Conservation (phyloP, 2,113 vertebrate genomes). For the Junco hyemalis region DNA sequence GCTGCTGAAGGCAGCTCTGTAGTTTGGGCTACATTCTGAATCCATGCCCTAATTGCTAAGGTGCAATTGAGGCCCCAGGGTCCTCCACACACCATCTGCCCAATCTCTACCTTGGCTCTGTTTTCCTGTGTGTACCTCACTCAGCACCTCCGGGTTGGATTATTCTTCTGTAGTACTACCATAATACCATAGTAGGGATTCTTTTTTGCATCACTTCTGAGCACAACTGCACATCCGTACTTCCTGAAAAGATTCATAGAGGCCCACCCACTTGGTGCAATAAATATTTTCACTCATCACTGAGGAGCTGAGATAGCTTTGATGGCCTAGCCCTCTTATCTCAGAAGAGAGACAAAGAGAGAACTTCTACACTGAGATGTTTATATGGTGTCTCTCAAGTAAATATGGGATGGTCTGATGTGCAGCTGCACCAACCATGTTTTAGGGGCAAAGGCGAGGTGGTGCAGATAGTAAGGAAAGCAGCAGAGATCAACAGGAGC, state of each 20-base stretch:
- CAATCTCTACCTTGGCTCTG: neutral
- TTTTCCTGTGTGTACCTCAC: neutral
- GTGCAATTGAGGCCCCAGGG: neutral
- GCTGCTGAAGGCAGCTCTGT: neutral
- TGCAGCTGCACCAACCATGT: neutral
- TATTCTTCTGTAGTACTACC: neutral
- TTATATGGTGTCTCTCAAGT: neutral
- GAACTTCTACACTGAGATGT: neutral
- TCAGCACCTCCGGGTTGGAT: neutral
- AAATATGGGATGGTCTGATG: accelerated
- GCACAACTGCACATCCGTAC: accelerated
- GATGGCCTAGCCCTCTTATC: neutral
- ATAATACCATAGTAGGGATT: neutral
- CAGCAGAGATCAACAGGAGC: neutral
- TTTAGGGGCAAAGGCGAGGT: neutral
- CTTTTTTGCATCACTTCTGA: neutral
- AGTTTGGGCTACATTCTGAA: neutral
- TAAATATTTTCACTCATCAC: neutral
- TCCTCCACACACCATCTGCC: neutral
- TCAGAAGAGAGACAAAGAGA: neutral
- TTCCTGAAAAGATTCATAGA: neutral
- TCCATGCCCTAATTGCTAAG: neutral
- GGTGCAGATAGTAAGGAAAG: neutral
- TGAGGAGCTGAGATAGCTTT: neutral
- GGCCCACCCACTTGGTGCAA: neutral